Evolutionary conservation across 1,140 invertebrate species (phyloP).

Genomic region (Tyrophagus putrescentiae): DNA sequence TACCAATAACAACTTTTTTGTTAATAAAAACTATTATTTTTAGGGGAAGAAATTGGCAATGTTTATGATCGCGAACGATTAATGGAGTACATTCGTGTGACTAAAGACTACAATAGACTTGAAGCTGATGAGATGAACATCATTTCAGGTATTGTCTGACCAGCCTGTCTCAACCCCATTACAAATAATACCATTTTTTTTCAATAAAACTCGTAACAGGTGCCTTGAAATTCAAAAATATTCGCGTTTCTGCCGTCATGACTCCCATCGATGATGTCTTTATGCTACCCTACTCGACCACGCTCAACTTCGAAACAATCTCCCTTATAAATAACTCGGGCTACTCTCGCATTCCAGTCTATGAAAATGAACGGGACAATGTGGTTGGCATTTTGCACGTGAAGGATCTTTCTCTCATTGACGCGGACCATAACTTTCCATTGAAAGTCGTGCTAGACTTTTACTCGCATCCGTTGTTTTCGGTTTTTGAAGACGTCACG

Average conservation of each 20-base stretch:
- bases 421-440: conserved; percentile 90
- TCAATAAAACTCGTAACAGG: too few relatives aligned
- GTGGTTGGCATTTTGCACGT: conserved; percentile 90
- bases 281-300: conserved; percentile 73
- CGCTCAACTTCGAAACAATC: conserved; percentile 89
- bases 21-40: too few relatives aligned
- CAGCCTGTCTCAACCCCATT: too few relatives aligned
- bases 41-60: conserved; percentile 80
- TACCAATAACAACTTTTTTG: too few relatives aligned
- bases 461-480: conserved; percentile 88
- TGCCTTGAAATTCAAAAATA: conserved; percentile 76
- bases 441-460: conserved; percentile 83
- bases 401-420: conserved; percentile 91
- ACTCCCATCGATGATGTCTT: conserved; percentile 87
- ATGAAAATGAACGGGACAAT: conserved; percentile 59
- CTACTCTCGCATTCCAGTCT: conserved; percentile 89
- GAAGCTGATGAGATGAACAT: conserved; percentile 94
- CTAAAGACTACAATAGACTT: conserved; percentile 48
- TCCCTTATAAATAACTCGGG: conserved; percentile 68
- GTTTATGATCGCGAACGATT: conserved; percentile 88
- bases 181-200: too few relatives aligned
- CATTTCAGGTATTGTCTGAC: too few relatives aligned
- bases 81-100: conserved; percentile 62
- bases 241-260: conserved; percentile 82
- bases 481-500: conserved; percentile 87